Evolutionary conservation across 2,888 invertebrate genomes (phyloP).

Genomic region (Cyrtodaria siliqua): DNA sequence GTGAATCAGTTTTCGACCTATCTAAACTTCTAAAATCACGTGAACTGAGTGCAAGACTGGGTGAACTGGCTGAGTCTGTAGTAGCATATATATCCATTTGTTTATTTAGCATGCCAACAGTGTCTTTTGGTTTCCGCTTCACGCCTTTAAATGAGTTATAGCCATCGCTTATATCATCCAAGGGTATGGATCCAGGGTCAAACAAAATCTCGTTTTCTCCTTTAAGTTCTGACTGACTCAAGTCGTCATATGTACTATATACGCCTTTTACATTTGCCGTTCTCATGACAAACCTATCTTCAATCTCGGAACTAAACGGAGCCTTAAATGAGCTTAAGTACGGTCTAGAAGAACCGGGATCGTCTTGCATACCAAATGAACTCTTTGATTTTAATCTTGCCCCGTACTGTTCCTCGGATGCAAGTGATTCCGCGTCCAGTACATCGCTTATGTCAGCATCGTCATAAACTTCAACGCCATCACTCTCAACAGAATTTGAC

Average conservation of each 20-base stretch:
- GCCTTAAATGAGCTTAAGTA: constrained; percentile 26
- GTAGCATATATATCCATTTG: too few relatives aligned
- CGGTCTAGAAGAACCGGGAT: neutral
- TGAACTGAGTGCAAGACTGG: constrained; percentile 7
- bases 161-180: constrained; percentile 42
- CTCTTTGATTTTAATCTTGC: neutral
- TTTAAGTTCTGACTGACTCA: constrained; percentile 38
- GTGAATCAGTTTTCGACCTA: constrained; percentile 7
- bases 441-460: constrained; percentile 73
- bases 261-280: constrained; percentile 25
- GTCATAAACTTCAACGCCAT: constrained; percentile 60
- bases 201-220: constrained; percentile 50
- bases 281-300: neutral
- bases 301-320: neutral
- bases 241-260: constrained; percentile 46
- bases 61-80: neutral
- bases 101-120: too few relatives aligned
- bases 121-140: constrained; percentile 1
- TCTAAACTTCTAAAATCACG: constrained; percentile 19
- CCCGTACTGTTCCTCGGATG: neutral
- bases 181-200: constrained; percentile 24
- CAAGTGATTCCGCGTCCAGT: neutral
- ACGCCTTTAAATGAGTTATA: constrained; percentile 14
- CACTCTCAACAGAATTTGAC: constrained; percentile 47
- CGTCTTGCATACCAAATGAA: neutral